Conservation (phyloP, 2,888 invertebrate genomes). For the Spialia ferax region DNA sequence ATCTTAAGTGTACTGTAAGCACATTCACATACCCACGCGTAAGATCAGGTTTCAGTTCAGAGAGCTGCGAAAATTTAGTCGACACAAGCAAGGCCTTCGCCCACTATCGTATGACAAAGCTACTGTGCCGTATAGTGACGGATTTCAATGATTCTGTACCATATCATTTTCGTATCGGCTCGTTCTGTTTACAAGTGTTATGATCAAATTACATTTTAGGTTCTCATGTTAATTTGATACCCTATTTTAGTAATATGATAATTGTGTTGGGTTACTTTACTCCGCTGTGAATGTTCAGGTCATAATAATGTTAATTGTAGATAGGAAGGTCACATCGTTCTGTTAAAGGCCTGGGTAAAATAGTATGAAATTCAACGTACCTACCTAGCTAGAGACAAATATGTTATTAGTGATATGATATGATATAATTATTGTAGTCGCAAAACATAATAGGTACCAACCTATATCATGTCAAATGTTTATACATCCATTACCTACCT, state of each 20-base stretch:
- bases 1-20: no score
- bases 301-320: no score
- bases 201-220: slow-evolving; percentile 28
- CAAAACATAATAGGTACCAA: no score
- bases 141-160: slow-evolving; percentile 10
- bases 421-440: no score
- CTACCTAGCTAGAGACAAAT: no score
- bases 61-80: slow-evolving; percentile 4
- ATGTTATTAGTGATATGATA: no score
- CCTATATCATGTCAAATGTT: no score
- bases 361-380: no score
- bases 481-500: no score
- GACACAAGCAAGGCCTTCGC: slow-evolving; percentile 15
- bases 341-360: no score
- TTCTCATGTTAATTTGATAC: slow-evolving; percentile 19
- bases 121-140: slow-evolving; percentile 17
- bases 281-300: background rate
- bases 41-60: background rate
- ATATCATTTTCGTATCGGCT: slow-evolving; percentile 14
- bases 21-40: no score
- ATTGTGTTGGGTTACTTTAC: background rate
- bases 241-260: slow-evolving; percentile 8
- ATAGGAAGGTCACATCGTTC: no score
- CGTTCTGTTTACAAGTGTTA: background rate
- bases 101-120: slow-evolving; percentile 16